Percentiles rank a stretch among this genome's conserved stretches.
Conservation (phyloP, 2,888 invertebrate species). For the Eumerus sabulonum region DNA sequence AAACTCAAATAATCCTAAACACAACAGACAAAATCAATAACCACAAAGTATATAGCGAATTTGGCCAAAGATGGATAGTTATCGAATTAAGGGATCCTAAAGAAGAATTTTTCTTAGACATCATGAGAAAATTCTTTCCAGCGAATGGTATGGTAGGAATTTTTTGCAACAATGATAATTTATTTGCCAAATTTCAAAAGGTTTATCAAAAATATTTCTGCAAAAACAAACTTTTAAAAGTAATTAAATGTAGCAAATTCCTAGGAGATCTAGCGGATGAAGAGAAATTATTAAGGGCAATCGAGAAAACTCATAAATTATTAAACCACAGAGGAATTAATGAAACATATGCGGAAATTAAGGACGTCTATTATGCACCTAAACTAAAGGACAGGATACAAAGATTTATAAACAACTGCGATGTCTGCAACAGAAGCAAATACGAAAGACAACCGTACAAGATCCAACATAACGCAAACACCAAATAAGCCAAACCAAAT, state of each 20-base stretch:
- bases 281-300: conserved; percentile 15
- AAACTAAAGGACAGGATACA: conserved; percentile 18
- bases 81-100: conserved; percentile 33
- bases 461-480: too few species aligned
- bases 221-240: conserved; percentile 9
- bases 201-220: conserved; percentile 15
- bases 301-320: conserved; percentile 1
- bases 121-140: conserved; percentile 23
- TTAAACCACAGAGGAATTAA: background rate
- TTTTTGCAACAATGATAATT: conserved; percentile 21
- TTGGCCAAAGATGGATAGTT: conserved; percentile 28
- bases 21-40: conserved; percentile 7
- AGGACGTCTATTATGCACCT: conserved; percentile 31
- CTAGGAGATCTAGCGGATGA: conserved; percentile 18
- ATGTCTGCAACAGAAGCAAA: conserved; percentile 19
- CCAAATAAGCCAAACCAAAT: conserved; percentile 5
- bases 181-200: conserved; percentile 33
- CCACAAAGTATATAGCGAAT: conserved; percentile 15
- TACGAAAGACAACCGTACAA: conserved; percentile 26
- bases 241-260: conserved; percentile 19
- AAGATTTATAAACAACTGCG: conserved; percentile 17
- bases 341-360: conserved; percentile 32
- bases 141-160: conserved; percentile 29
- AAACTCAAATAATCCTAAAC: conserved; percentile 45
- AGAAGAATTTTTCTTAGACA: conserved; percentile 5